Conservation (phyloP, 2,888 invertebrate species). For the Leptinotarsa peninsularis region DNA sequence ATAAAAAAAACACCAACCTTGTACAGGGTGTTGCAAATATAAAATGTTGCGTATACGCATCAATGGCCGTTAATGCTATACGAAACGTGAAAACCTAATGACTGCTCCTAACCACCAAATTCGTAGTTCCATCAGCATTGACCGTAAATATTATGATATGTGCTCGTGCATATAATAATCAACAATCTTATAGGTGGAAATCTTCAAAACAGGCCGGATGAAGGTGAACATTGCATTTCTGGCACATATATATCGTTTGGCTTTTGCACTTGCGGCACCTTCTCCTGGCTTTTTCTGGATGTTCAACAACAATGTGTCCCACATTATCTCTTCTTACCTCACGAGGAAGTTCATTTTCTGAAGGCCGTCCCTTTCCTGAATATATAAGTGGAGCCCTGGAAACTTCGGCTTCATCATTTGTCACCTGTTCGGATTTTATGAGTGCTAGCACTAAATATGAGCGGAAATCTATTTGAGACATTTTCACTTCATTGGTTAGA, state of each 20-base stretch:
- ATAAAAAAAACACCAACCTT: too few relatives aligned
- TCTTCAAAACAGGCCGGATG: background rate
- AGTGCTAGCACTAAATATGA: background rate
- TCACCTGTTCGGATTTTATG: background rate
- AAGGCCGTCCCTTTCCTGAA: too few relatives aligned
- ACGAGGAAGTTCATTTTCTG: background rate
- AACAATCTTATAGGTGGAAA: too few relatives aligned
- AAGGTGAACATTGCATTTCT: background rate
- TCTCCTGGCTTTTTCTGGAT: background rate
- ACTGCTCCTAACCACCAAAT: too few relatives aligned
- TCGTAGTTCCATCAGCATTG: too few relatives aligned
- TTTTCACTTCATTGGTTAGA: background rate
- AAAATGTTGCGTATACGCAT: too few relatives aligned
- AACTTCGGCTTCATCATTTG: background rate
- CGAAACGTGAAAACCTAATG: too few relatives aligned
- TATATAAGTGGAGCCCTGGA: background rate
- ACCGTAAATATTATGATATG: too few relatives aligned
- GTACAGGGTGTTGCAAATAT: too few relatives aligned
- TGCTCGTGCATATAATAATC: too few relatives aligned
- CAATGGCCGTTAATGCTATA: too few relatives aligned
- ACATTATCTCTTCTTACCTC: background rate
- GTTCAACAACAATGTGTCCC: background rate
- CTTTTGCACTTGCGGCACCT: background rate
- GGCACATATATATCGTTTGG: background rate
- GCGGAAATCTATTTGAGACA: constrained; percentile 18